Evolutionary conservation across 2,113 vertebrate genomes (phyloP).

Genomic region (Leptodactylus fuscus): DNA sequence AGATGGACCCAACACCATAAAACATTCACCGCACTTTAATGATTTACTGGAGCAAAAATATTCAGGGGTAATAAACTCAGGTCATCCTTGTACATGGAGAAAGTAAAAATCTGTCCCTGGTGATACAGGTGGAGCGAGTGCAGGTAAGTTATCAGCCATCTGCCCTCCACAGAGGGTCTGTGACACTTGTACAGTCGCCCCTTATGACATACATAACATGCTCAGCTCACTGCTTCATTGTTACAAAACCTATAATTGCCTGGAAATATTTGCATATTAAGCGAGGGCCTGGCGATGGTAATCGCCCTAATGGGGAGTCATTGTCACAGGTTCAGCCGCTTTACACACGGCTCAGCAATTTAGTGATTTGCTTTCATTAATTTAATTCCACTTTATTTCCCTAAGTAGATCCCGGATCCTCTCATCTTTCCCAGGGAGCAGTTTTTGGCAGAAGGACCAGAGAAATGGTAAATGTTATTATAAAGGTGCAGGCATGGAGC

Average conservation of each 20-base stretch:
- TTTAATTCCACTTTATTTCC: background rate
- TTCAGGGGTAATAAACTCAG: background rate
- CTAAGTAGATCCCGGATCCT: background rate
- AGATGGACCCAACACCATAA: too few species aligned
- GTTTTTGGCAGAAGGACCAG: too few species aligned
- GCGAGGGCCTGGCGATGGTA: constrained; percentile 35
- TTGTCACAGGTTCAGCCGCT: constrained; percentile 21
- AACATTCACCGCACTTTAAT: too few species aligned
- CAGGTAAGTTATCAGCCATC: too few species aligned
- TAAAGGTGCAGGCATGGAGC: too few species aligned
- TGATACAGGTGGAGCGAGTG: background rate
- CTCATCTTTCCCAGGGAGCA: background rate
- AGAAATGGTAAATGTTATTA: too few species aligned
- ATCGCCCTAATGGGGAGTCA: constrained; percentile 34
- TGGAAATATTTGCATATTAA: constrained; percentile 29
- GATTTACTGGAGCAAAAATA: too few species aligned
- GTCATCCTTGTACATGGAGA: background rate
- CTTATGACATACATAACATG: too few species aligned
- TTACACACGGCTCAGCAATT: constrained; percentile 20
- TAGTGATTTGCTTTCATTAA: constrained; percentile 14
- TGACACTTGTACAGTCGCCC: too few species aligned
- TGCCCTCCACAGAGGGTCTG: background rate
- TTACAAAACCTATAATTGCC: constrained; percentile 35
- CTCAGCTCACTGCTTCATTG: background rate
- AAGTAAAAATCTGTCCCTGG: background rate